These are phyloP conservation scores for Pammene fasciana DNA, from an alignment of 2,888 invertebrate genomes.

Conservation along the genomic window DNA sequence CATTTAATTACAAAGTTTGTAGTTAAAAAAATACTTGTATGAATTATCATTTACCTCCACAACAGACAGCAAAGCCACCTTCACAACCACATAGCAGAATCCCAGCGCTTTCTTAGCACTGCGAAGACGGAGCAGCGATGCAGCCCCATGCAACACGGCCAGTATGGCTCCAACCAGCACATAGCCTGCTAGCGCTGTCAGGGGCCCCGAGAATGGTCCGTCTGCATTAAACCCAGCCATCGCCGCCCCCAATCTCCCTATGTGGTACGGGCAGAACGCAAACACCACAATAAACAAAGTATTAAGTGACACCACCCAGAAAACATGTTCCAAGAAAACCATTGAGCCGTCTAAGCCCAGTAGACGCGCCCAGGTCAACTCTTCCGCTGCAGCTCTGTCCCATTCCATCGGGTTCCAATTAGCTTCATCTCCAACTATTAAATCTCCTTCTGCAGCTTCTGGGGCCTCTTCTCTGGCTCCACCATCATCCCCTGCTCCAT, in stretches of 20 bases:
- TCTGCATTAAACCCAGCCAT: conserved; percentile 78
- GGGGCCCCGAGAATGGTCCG: conserved; percentile 95
- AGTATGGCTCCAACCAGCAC: conserved; percentile 93
- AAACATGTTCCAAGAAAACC: conserved; percentile 98
- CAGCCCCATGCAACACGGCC: conserved; percentile 92
- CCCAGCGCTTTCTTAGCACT: conserved; percentile 94
- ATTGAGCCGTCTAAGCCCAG: conserved; percentile 98
- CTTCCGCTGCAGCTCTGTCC: conserved; percentile 98
- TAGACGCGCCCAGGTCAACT: conserved; percentile 98
- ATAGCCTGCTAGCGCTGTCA: conserved; percentile 97
- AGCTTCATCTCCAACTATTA: conserved; percentile 88
- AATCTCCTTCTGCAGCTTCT: conserved; percentile 73
- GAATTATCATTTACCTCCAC: conserved; percentile 89
- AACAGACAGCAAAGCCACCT: conserved; percentile 96
- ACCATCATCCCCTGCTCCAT: conserved; percentile 65
- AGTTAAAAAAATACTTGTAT: neutral
- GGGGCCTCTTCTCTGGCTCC: conserved; percentile 68
- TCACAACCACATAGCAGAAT: conserved; percentile 94
- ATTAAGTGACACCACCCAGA: conserved; percentile 99
- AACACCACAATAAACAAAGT: conserved; percentile 98
- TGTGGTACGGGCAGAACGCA: conserved; percentile 98
- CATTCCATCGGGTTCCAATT: conserved; percentile 99
- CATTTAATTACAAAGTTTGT: neutral
- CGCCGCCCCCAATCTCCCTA: conserved; percentile 93
- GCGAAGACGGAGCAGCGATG: conserved; percentile 90